Evolutionary conservation across 30 jellyfish, hydroid and myxozoan species (phyloP), one percentile per base, ranked within the genome.

Genomic region (Rhopilema esculentum): DNA sequence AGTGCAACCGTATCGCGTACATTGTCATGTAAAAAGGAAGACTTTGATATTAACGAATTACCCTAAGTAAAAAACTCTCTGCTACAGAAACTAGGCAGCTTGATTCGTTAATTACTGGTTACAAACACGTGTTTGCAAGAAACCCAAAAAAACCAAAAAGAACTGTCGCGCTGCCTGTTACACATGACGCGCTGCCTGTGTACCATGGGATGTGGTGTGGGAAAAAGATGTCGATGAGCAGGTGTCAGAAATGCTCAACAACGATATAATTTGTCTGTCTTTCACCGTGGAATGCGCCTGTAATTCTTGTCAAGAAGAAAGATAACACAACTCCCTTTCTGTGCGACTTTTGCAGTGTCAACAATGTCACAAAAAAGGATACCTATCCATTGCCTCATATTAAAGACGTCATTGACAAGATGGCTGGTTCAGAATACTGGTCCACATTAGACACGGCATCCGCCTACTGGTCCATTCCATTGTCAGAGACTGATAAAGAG

Each of bases 111-210:
- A 31, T 77, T 53, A 27, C 22, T 19, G 26, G 19, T 27, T 31
- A 77, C 48, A 50, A 77, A 21, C 32, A 67, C 49, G 78, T 67
- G 31, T 63, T 63, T 63, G 72, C 72, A 40, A 40, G 9, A 40
- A 79, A 79, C 33, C 89, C 89, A 25, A 79, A 61, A 53, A 82
- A 48, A 6, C 86, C 73, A 23, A 21, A 82, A 66, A 23, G 53
- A 66, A 82, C 85, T 15, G 27, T 7, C 21, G 74, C 49, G 1
- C 25, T 68, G 16, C 65, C 66, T 4, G 66, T 82, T 64, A 82
- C 91, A n/a, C 40, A 82, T 49, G 85, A 82, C 50, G 85, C 91
- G 73, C 91, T 66, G 23, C 91, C 90, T 31, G 83, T 82, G 61
- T 23, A 67, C 74, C 61, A 23, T 64, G 61, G 61, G 86, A 86